These are phyloP conservation scores for Hippasteria phrygiana DNA, from an alignment of 53 echinoderm and acorn worm genomes.

Conservation along the genomic window DNA sequence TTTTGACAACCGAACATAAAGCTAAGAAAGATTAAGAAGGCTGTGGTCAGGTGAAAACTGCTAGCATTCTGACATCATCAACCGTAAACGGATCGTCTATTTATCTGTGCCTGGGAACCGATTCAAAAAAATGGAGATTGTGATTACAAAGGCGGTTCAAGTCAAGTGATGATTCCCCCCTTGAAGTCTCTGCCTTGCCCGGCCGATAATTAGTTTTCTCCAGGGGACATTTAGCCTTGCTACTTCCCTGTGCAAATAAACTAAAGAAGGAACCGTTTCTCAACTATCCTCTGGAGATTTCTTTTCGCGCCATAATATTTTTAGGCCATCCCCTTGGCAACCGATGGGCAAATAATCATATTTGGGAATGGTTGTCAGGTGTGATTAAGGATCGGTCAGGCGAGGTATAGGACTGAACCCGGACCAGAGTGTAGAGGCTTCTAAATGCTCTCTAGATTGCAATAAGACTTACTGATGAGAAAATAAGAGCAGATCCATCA, in stretches of 20 bases:
- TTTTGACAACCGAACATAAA: too few relatives aligned
- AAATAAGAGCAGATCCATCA: neutral
- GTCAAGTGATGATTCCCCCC: neutral
- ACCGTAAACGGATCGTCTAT: neutral
- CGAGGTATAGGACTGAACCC: neutral
- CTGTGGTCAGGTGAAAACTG: neutral
- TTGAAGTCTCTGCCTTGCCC: neutral
- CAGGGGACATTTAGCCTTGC: conserved; percentile 6
- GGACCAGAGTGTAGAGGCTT: neutral
- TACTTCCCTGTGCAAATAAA: conserved; percentile 44
- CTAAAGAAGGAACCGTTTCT: neutral
- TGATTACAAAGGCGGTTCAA: neutral
- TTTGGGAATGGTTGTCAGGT: conserved; percentile 15
- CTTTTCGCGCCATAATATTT: neutral
- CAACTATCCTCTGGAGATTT: neutral
- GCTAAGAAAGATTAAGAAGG: too few relatives aligned
- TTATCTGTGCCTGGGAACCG: neutral
- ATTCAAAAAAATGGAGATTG: neutral
- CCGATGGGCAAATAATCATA: conserved; percentile 20
- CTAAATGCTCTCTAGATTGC: neutral
- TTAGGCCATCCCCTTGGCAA: conserved; percentile 22
- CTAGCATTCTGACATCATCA: neutral
- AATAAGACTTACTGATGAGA: neutral
- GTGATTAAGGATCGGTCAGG: neutral
- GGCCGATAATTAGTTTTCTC: neutral